These are phyloP conservation scores for Yponomeuta plumbellus DNA, from an alignment of 2,888 invertebrate genomes.

Conservation along the genomic window DNA sequence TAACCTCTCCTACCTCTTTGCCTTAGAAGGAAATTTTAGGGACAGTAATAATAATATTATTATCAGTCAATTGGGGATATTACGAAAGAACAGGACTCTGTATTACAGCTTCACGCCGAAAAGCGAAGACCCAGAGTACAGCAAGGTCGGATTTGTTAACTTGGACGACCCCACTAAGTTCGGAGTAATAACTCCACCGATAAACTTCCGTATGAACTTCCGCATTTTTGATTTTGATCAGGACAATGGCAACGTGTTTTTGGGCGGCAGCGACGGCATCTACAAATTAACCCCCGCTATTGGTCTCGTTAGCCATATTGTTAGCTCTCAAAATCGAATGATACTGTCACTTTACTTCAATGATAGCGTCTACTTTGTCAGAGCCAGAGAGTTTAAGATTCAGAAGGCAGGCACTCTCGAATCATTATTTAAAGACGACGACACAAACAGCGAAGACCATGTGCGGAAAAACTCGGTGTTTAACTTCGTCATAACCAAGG, in stretches of 20 bases:
- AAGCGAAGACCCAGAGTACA: slow-evolving; percentile 52
- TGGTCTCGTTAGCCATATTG: slow-evolving; percentile 42
- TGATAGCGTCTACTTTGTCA: slow-evolving; percentile 49
- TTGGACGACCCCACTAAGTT: slow-evolving; percentile 23
- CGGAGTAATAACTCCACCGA: too few species aligned
- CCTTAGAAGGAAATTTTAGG: slow-evolving; percentile 52
- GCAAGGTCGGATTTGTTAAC: slow-evolving; percentile 50
- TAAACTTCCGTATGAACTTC: too few species aligned
- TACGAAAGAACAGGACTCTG: slow-evolving; percentile 43
- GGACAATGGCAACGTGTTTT: slow-evolving; percentile 45
- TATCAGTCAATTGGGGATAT: slow-evolving; percentile 50
- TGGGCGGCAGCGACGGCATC: slow-evolving; percentile 59
- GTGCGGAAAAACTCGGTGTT: slow-evolving; percentile 35
- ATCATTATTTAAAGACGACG: slow-evolving; percentile 33
- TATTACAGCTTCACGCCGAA: slow-evolving; percentile 58
- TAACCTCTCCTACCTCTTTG: slow-evolving; percentile 45
- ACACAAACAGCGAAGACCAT: background rate
- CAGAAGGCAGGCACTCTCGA: slow-evolving; percentile 45
- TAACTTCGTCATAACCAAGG: slow-evolving; percentile 46
- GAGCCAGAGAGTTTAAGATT: slow-evolving; percentile 30
- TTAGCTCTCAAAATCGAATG: slow-evolving; percentile 53
- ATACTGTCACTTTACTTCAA: slow-evolving; percentile 51
- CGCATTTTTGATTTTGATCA: slow-evolving; percentile 53
- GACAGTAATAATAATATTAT: slow-evolving; percentile 44
- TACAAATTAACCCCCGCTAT: slow-evolving; percentile 40